Base-by-base conservation (phyloP, 2,113 vertebrate species). In the Benitochromis conjunctus region DNA sequence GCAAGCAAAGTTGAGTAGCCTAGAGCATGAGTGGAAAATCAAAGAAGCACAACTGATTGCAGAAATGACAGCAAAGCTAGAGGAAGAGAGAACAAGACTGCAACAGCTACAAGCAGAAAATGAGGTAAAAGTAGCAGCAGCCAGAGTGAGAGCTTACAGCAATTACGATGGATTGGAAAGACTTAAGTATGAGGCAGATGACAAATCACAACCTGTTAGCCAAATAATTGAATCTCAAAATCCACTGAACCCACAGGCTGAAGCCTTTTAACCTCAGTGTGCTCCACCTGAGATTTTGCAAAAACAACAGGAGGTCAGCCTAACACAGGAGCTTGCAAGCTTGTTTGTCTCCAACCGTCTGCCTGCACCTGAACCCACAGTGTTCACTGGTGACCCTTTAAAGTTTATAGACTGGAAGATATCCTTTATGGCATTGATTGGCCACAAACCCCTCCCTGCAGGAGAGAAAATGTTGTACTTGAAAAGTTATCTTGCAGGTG, bases 391-490 rank as follows among this genome's bases (percentile, higher is more conserved):
- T 62, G 51, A 93, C 13, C 83, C 82, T 48, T 56, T 91, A 53
- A 84, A 46, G 13, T 92, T 90, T 24, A 64, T 41, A 9, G 88
- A 93, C 3, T 82, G 74, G 89, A 91, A 88, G 12, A 79, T 85
- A 8, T 88, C 77, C 2, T 92, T 90, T 31, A 88, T 82, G 7
- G 0, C 81, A 7, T 58, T 94, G 3, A 89, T 82, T 79, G 87
- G 79, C n/a, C 4, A 13, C 4, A 51, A 87, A 41, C 48, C 88
- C 2, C 8, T 64, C 24, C 64, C 82, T 34, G 21, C 34, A 5
- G 18, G 86, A 53, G 89, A 92, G 9, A 93, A 92, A 14, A 90
- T 90, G 76, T 24, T 91, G 7, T 88, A 91, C 74, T 36, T 88
- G 0, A 91, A 92, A 38, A 85, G 5, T 10, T 81, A 90, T 48